Evolutionary conservation across 1,140 invertebrate species (phyloP).

Genomic region (Ctenoplectra terminalis): DNA sequence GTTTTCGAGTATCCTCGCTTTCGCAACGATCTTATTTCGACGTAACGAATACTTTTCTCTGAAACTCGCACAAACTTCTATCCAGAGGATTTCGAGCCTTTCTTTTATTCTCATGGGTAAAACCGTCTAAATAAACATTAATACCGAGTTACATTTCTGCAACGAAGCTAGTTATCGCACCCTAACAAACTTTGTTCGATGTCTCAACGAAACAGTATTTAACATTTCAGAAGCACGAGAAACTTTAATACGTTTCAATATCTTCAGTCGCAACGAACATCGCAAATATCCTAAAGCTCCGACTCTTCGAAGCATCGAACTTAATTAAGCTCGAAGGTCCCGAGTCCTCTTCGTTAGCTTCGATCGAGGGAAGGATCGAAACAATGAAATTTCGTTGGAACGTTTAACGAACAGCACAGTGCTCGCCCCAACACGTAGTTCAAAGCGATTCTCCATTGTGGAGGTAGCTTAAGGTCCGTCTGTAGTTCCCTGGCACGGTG

Average conservation of each 20-base stretch:
- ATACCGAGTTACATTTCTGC: not conserved
- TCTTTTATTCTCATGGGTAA: not conserved
- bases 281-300: not conserved
- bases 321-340: not conserved
- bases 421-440: not conserved
- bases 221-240: not conserved
- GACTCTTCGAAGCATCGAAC: not conserved
- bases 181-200: too few relatives aligned
- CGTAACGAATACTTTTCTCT: too few relatives aligned
- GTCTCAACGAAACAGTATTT: not conserved
- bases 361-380: not conserved
- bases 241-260: not conserved
- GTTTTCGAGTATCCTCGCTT: slow-evolving; percentile 2
- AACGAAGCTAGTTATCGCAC: too few relatives aligned
- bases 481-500: slow-evolving; percentile 63
- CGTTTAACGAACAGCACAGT: not conserved
- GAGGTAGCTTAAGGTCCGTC: slow-evolving; percentile 52
- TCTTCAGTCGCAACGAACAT: too few relatives aligned
- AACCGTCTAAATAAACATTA: slow-evolving; percentile 3
- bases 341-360: not conserved
- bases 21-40: slow-evolving; percentile 22
- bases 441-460: slow-evolving; percentile 35
- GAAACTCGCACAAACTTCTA: not conserved
- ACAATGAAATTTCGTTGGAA: not conserved
- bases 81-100: not conserved